Base-by-base conservation (phyloP, 2,888 invertebrate genomes). In the Periphyllus acericola region DNA sequence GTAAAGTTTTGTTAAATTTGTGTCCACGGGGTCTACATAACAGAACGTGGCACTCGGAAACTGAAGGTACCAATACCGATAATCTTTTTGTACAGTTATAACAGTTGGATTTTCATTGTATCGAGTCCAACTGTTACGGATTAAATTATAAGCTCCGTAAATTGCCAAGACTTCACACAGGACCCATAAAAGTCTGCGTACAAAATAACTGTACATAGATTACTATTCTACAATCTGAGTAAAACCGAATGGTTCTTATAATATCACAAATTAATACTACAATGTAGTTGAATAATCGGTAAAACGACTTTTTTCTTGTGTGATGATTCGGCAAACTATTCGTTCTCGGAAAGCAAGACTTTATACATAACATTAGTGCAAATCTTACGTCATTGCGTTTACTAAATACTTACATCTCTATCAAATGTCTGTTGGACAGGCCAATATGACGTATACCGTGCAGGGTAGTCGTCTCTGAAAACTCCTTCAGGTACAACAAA, bases 91-190 rank as follows among this genome's bases (percentile, higher is more conserved):
- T 89, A 94, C 91, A 0, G 94, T 93, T 17, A 94, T 93, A 9
- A 94, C 94, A 0, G 94, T 94, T 0, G 94, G 94, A 90, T 93
- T 94, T 76, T 93, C 93, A 76, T 92, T 92, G 91, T 93, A 94
- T 4, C 94, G 91, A 89, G 92, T 92, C 92, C 93, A 92, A 90
- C 94, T 94, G 0, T 93, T 93, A 14, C 92, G 90, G 0, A 93
- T 93, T 0, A 94, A 91, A 29, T 79, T 86, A 8, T 84, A 68
- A 17, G 90, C 90, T 17, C 90, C 90, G 19, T 89, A 89, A 14
- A 89, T 85, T 0, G 90, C 90, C 14, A 90, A 71, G 9, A 89
- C 32, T 3, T 90, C 89, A 19, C 89, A 89, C 14, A 89, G 32
- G 11, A 89, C 29, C 90, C 90, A 90, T n/a, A 90, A 52, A 29